Evolutionary conservation across 2,797 vertebrate species (phyloP).

Genomic region (Phyllotis vaccarum): DNA sequence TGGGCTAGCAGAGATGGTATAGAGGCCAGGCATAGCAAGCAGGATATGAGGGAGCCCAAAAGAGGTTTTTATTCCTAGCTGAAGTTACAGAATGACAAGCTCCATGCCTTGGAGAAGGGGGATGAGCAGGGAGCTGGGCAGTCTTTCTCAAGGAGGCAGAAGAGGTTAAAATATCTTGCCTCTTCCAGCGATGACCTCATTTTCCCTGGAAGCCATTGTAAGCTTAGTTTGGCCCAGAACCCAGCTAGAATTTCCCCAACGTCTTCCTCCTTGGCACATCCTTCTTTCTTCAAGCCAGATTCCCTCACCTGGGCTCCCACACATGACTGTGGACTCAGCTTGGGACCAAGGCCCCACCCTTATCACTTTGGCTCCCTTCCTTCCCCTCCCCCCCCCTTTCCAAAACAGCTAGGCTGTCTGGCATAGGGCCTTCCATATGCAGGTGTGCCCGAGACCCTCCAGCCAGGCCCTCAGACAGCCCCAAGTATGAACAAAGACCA

Average conservation of each 20-base stretch:
- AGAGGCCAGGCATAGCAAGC: neutral
- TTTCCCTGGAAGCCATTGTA: conserved; percentile 54
- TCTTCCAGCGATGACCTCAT: conserved; percentile 59
- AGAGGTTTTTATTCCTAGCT: neutral
- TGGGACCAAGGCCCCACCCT: neutral
- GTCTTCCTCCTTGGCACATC: neutral
- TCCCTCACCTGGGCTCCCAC: neutral
- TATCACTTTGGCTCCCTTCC: neutral
- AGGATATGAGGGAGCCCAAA: neutral
- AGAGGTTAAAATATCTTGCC: neutral
- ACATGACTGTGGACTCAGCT: neutral
- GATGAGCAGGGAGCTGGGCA: neutral
- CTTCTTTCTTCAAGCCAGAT: neutral
- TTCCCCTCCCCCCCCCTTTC: neutral
- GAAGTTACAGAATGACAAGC: neutral
- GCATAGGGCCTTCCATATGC: neutral
- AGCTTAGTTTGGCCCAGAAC: neutral
- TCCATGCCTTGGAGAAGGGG: neutral
- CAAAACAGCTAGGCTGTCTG: neutral
- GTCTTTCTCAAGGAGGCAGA: neutral
- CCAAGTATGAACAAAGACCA: neutral
- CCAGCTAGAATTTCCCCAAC: conserved; percentile 51
- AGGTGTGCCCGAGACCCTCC: neutral
- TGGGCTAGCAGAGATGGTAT: neutral
- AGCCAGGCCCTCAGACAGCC: neutral